A percentile compares a stretch with the other conserved stretches of the same genome.
Conservation (phyloP, 2,888 invertebrate species). For the Trissoscelio sp. region DNA sequence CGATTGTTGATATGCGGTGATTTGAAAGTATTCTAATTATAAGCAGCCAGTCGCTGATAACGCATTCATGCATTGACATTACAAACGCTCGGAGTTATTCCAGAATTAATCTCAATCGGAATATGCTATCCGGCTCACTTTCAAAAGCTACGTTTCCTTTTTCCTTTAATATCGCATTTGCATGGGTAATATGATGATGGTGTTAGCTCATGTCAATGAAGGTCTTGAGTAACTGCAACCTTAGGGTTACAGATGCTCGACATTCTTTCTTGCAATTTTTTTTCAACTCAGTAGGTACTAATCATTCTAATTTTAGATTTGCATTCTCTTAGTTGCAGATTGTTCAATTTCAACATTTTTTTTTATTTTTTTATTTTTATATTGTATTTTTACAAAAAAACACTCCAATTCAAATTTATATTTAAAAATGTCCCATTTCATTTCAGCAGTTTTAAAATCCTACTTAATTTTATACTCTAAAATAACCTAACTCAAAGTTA, state of each 20-base stretch:
- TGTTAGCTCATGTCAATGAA: constrained; percentile 52
- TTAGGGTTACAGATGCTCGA: constrained; percentile 41
- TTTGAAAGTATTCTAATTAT: constrained; percentile 61
- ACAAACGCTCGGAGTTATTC: constrained; percentile 31
- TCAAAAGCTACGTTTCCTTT: constrained; percentile 53
- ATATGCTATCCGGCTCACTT: constrained; percentile 33
- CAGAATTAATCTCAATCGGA: constrained; percentile 52
- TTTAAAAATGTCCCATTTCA: too few relatives aligned
- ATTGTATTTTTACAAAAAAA: too few relatives aligned
- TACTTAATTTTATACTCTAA: too few relatives aligned
- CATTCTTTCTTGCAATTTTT: constrained; percentile 4
- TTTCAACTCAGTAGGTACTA: not conserved
- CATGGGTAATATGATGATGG: constrained; percentile 53
- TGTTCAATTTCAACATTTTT: too few relatives aligned
- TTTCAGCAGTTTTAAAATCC: too few relatives aligned
- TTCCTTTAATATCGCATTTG: constrained; percentile 56
- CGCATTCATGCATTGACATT: constrained; percentile 52
- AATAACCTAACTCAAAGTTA: too few relatives aligned
- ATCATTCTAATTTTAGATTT: too few relatives aligned
- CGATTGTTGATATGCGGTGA: constrained; percentile 26
- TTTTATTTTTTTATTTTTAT: too few relatives aligned
- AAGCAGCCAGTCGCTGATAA: constrained; percentile 41
- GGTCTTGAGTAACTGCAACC: constrained; percentile 52
- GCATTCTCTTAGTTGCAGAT: too few relatives aligned
- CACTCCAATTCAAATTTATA: too few relatives aligned